Base-by-base conservation (phyloP, 1,140 invertebrate genomes). In the Tigriopus japonicus region DNA sequence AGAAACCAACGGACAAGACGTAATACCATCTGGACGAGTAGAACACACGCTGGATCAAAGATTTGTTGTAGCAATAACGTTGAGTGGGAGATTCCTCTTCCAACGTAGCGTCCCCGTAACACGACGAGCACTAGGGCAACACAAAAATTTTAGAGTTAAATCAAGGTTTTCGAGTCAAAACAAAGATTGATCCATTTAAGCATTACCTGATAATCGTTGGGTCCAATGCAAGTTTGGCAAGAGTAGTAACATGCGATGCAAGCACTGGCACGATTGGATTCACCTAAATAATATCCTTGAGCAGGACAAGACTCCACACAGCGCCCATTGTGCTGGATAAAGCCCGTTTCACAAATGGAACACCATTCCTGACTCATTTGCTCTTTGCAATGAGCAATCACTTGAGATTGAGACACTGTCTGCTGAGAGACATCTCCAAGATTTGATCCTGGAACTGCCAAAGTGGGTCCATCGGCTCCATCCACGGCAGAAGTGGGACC, bases 201-300 rank as follows among this genome's bases (percentile, higher is more conserved):
- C n/a, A n/a, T 15, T 42, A 58, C 55, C 60, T 80, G 70, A 62
- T 77, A 75, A 65, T 78, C 76, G 62, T 74, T 72, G 0, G 76
- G 73, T 7, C 78, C 78, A 6, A 64, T 65, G 64, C 80, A 81
- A 7, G 67, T 68, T 62, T 71, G 68, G 66, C 80, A 81, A 3
- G 74, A 71, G 66, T 81, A 81, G 68, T 81, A 78, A 68, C 80
- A 81, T 9, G 67, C 66, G 6, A 67, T 60, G 63, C 75, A 76
- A 9, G 65, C 15, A 17, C 14, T n/a, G 15, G 13, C 12, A 3
- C n/a, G 17, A 42, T 58, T 58, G 24, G 23, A 35, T 15, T 17
- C 21, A 13, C 28, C 55, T 60, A 19, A 3, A 49, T 45, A 43
- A 56, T 65, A 66, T 56, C 64, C 54, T 52, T 64, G 56, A 9